These are phyloP conservation scores for Prionace glauca DNA, from an alignment of 2,797 vertebrate genomes.

Conservation along the genomic window DNA sequence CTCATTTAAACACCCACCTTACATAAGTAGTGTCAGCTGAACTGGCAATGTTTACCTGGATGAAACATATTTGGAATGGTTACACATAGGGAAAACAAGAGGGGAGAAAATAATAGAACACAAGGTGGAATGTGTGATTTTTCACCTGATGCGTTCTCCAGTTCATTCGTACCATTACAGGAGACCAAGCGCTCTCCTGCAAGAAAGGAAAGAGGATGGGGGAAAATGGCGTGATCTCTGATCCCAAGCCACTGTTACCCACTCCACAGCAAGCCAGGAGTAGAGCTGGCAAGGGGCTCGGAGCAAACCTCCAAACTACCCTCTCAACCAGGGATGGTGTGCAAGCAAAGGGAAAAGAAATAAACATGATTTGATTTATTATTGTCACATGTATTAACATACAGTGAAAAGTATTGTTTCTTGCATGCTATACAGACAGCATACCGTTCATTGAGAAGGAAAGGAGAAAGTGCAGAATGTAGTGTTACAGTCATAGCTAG, in stretches of 20 bases:
- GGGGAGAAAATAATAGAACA: not conserved
- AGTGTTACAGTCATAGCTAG: too few relatives aligned
- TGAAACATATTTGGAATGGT: not conserved
- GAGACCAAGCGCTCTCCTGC: not conserved
- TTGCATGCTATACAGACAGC: too few relatives aligned
- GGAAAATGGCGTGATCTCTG: not conserved
- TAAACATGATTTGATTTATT: too few relatives aligned
- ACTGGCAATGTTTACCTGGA: not conserved
- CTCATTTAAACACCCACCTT: not conserved
- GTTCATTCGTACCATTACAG: not conserved
- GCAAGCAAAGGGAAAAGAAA: not conserved
- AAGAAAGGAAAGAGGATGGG: not conserved
- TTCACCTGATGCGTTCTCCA: not conserved
- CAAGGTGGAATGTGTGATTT: not conserved
- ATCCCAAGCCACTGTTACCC: not conserved
- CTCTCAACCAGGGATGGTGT: not conserved
- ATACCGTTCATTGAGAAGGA: too few relatives aligned
- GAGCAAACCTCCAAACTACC: not conserved
- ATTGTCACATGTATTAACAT: too few relatives aligned
- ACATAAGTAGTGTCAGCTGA: too few relatives aligned
- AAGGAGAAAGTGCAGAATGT: too few relatives aligned
- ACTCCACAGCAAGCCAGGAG: not conserved
- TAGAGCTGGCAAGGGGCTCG: not conserved
- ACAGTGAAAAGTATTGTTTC: too few relatives aligned
- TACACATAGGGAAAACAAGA: not conserved